These are phyloP conservation scores for Noctua janthe DNA, from an alignment of 2,888 invertebrate genomes.

Conservation along the genomic window DNA sequence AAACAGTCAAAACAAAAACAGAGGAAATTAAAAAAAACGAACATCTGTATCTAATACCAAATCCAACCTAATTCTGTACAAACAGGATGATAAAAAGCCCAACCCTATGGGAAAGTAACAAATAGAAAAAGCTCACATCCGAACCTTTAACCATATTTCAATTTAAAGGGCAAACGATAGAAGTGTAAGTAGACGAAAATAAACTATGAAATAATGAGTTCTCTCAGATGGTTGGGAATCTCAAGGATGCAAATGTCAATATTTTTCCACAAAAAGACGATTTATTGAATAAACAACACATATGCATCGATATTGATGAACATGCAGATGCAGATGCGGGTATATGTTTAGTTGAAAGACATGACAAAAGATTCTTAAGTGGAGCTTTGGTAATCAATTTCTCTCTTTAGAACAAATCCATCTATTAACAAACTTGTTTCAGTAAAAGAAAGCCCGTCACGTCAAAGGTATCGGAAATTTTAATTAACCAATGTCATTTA, in stretches of 20 bases:
- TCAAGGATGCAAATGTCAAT: conserved; percentile 32
- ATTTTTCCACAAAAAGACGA: conserved; percentile 7
- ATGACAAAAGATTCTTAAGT: conserved; percentile 6
- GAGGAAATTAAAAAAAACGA: conserved; percentile 83
- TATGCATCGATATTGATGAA: background rate
- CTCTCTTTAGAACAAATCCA: conserved; percentile 10
- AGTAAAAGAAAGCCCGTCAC: conserved; percentile 44
- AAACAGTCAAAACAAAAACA: conserved; percentile 70
- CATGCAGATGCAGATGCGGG: background rate
- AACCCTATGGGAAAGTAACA: conserved; percentile 79
- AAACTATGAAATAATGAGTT: conserved; percentile 43
- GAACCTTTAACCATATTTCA: conserved; percentile 76
- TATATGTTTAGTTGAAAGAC: background rate
- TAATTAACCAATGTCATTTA: conserved; percentile 84
- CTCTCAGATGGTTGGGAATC: conserved; percentile 19
- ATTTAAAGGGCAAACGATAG: conserved; percentile 49
- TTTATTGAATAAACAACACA: conserved; percentile 7
- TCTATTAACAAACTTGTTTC: conserved; percentile 31
- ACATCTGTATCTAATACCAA: conserved; percentile 80
- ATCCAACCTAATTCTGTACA: conserved; percentile 79
- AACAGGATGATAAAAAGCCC: conserved; percentile 83
- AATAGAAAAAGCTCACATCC: conserved; percentile 79
- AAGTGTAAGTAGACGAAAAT: conserved; percentile 29
- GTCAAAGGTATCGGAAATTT: conserved; percentile 69
- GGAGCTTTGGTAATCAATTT: conserved; percentile 14